Percentiles rank a stretch among this genome's conserved stretches.
Conservation (phyloP, 1,140 invertebrate species). For the Ditylenchus dipsaci region DNA sequence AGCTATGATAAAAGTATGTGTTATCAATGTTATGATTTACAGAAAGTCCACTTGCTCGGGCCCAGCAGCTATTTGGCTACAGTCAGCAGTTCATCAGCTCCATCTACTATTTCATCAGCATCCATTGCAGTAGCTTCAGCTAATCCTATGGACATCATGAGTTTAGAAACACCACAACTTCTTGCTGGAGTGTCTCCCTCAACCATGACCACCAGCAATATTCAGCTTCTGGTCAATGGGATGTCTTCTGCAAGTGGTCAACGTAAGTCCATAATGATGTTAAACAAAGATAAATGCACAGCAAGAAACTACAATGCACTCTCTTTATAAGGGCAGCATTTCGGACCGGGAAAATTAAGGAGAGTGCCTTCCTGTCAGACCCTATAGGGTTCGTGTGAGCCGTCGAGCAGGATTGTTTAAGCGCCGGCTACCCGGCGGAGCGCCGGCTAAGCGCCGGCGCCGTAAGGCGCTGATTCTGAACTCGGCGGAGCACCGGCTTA, state of each 20-base stretch:
- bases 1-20: background rate
- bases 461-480: too few species aligned
- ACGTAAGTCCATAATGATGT: too few species aligned
- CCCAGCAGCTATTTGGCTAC: background rate
- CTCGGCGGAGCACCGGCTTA: too few species aligned
- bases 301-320: too few species aligned
- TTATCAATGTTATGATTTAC: background rate
- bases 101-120: background rate
- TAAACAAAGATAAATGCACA: too few species aligned
- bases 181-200: background rate
- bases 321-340: too few species aligned
- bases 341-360: too few species aligned
- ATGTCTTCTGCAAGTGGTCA: background rate
- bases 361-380: too few species aligned
- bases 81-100: background rate
- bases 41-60: background rate
- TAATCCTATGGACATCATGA: background rate
- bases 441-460: too few species aligned
- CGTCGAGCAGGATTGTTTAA: too few species aligned
- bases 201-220: background rate
- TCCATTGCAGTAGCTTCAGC: background rate
- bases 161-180: background rate
- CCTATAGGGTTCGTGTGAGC: too few species aligned
- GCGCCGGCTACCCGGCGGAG: too few species aligned
- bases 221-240: background rate